Evolutionary conservation across 2,797 vertebrate species (phyloP), one percentile per base, ranked within the genome.

Genomic region (Anableps anableps): DNA sequence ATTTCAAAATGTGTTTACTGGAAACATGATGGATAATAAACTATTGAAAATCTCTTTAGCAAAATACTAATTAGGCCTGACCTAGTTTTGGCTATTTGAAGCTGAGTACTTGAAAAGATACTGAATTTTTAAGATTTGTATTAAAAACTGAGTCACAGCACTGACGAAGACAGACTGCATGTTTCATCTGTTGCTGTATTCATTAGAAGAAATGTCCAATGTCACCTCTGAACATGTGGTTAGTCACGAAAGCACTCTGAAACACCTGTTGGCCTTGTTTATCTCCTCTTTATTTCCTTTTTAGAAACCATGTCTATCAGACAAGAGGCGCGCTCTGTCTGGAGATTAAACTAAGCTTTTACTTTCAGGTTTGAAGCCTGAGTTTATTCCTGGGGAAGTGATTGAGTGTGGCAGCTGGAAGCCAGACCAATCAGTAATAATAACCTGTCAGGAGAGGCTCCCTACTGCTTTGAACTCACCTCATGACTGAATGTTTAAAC

Each of bases 321-420:
- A 75, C 9, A 6, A 14, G 43, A 73, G 72, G 53, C 64, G 50
- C 41, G 26, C 62, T 48, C 0, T 36, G 19, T 34, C 58, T 53
- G 72, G 16, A 74, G 23, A 70, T 26, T 38, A 64, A 85, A 79
- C 34, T 79, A 58, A 19, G 62, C 43, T 76, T 80, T 86, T 41
- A 36, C 41, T 68, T 45, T 85, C 58, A 74, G 70, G 51, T 85
- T 84, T 80, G 50, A 78, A 11, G 45, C 13, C 53, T 73, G 71
- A 85, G 83, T 83, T 81, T 77, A 72, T 80, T 86, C 36, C 53
- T 51, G 43, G 66, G 71, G 72, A 83, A 85, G 70, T 81, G 81
- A 90, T 74, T 80, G 79, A 90, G 74, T 80, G 79, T 74, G 77
- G 85, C 88, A 87, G 82, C 85, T 87, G 83, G 82, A 75, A 85